phyloP scores from a whole-genome alignment of 2,113 vertebrate species.

The Scomber scombrus region DNA sequence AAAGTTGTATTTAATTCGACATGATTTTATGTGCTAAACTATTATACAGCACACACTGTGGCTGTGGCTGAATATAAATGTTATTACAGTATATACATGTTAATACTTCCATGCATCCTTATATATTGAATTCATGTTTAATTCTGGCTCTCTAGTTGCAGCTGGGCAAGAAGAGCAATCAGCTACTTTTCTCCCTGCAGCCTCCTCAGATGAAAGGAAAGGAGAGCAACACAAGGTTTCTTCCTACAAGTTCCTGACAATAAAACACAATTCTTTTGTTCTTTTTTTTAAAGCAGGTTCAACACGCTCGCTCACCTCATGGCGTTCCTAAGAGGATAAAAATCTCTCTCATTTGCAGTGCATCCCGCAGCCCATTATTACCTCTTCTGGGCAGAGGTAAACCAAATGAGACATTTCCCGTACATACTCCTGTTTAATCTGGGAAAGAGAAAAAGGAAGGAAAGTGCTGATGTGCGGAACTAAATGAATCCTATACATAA shows the following conservation, averaged over 20 bases:
- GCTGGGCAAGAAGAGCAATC: slow-evolving; percentile 9
- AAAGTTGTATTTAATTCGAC: background rate
- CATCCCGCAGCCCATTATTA: slow-evolving; percentile 19
- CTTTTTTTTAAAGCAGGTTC: slow-evolving; percentile 19
- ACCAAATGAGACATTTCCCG: slow-evolving; percentile 35
- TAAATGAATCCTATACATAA: slow-evolving; percentile 24
- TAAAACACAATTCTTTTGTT: background rate
- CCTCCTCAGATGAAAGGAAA: background rate
- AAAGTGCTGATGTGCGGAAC: slow-evolving; percentile 36
- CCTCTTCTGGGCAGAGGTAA: slow-evolving; percentile 30
- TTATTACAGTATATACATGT: background rate
- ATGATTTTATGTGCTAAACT: background rate
- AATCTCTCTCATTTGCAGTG: slow-evolving; percentile 33
- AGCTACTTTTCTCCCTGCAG: background rate
- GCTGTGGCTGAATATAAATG: background rate
- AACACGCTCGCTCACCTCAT: background rate
- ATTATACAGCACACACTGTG: background rate
- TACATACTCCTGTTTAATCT: slow-evolving; percentile 13
- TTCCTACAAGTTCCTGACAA: slow-evolving; percentile 14
- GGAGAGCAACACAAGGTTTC: background rate
- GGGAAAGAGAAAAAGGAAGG: background rate
- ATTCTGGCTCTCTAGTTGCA: slow-evolving; percentile 5
- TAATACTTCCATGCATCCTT: background rate
- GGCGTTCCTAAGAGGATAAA: slow-evolving; percentile 11
- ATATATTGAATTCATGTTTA: slow-evolving; percentile 29